Base-by-base conservation (phyloP, 1,140 invertebrate genomes). In the Drosophila ananassae region DNA sequence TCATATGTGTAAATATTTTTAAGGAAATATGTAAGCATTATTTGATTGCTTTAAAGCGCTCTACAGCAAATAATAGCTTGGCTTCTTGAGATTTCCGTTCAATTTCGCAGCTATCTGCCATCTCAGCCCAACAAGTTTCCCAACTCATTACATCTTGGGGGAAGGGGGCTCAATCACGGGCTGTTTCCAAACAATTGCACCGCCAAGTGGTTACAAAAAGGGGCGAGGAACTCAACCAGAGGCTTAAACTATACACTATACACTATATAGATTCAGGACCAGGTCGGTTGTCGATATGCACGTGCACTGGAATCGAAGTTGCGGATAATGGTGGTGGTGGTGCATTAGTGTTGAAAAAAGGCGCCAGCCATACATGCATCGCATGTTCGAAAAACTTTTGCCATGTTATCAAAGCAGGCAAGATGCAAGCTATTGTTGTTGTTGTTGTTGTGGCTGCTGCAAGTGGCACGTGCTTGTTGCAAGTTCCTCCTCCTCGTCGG, bases 121-220 rank as follows among this genome's bases (percentile, higher is more conserved):
- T 64, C 60, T 46, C 64, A 37, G 60, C 60, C 64, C 61, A 47
- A 66, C 50, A 57, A 69, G 66, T 69, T 69, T 69, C 52, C 47
- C 52, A 72, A 63, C 72, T 74, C 72, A 73, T 73, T 74, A 74
- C 72, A 63, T 75, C 61, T 72, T 73, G 61, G 60, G 58, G 61
- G 61, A 72, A 79, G 67, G 81, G 66, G 71, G 44, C 68, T 73
- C 82, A 85, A 85, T 85, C 82, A 85, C 74, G 67, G 82, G 48
- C 61, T 89, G 84, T 90, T 89, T 90, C 85, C 84, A 89, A 89
- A 89, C 84, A 89, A 89, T 89, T 89, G 87, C 85, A 84, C 81
- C 66, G 79, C 78, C 87, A 90, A 89, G 85, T 89, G 85, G 84
- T 85, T 90, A 81, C 85, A 81, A 81, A 79, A 74, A 56, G 48